These are phyloP conservation scores for Nomada goodeniana DNA, from an alignment of 2,888 invertebrate species.

Conservation along the genomic window DNA sequence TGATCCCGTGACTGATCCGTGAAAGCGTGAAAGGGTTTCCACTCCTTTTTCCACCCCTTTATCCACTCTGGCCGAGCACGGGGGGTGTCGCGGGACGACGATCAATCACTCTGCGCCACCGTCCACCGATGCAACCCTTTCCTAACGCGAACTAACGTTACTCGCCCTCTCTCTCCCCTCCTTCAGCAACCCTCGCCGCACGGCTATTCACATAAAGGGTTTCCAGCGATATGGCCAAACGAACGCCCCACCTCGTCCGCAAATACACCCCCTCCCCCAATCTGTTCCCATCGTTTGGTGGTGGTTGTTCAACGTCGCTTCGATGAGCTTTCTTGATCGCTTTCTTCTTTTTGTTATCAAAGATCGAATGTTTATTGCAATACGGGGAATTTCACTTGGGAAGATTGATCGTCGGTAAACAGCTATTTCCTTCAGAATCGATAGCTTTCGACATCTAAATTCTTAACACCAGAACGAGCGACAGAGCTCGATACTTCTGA, in stretches of 20 bases:
- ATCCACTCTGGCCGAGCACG: slow-evolving; percentile 75
- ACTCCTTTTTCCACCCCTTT: slow-evolving; percentile 78
- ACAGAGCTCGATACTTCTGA: background rate
- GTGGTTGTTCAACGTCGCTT: slow-evolving; percentile 47
- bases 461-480: too few relatives aligned
- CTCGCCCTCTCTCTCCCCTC: slow-evolving; percentile 1
- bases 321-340: slow-evolving; percentile 7
- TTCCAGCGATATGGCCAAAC: slow-evolving; percentile 68
- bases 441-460: too few relatives aligned
- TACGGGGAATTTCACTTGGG: slow-evolving; percentile 14
- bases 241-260: slow-evolving; percentile 49
- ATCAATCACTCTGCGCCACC: slow-evolving; percentile 80
- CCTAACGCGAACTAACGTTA: slow-evolving; percentile 52
- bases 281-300: slow-evolving; percentile 51
- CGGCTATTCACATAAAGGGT: slow-evolving; percentile 73
- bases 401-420: slow-evolving; percentile 17
- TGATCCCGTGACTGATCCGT: slow-evolving; percentile 81
- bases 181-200: slow-evolving; percentile 22
- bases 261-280: slow-evolving; percentile 58
- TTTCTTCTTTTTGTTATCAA: background rate
- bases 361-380: slow-evolving; percentile 8
- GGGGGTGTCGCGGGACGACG: slow-evolving; percentile 79
- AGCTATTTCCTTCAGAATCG: background rate
- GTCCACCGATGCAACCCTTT: slow-evolving; percentile 65
- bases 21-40: slow-evolving; percentile 80